Percentiles rank a stretch among this genome's conserved stretches.
Evolutionary conservation across 2,888 invertebrate species (phyloP).

Genomic region (Caenorhabditis doughertyi): DNA sequence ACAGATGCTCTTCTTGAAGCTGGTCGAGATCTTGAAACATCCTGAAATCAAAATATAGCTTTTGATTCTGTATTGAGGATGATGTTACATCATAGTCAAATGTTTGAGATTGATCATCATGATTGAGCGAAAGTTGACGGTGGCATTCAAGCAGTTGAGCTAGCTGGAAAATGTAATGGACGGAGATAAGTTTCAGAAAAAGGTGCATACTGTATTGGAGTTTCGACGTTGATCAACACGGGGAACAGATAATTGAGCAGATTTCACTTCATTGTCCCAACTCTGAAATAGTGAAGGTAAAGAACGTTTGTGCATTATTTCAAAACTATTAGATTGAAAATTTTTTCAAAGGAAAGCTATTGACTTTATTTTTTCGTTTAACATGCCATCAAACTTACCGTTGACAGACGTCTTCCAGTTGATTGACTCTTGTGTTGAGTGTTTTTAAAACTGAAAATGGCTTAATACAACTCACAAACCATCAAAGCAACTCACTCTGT

Average conservation of each 20-base stretch:
- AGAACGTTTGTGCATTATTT: too few relatives aligned
- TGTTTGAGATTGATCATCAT: not conserved
- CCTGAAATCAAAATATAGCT: slow-evolving; percentile 8
- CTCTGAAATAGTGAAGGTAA: too few relatives aligned
- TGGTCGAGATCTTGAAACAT: slow-evolving; percentile 1
- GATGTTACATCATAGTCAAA: slow-evolving; percentile 15
- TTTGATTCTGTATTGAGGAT: too few relatives aligned
- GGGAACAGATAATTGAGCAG: slow-evolving; percentile 16
- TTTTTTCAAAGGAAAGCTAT: too few relatives aligned
- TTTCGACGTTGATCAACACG: slow-evolving; percentile 49
- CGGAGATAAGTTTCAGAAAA: too few relatives aligned
- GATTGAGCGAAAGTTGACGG: slow-evolving; percentile 29
- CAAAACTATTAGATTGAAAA: not conserved
- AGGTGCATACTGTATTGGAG: slow-evolving; percentile 39
- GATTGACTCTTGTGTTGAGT: not conserved
- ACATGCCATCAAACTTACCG: slow-evolving; percentile 19
- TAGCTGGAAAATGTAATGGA: slow-evolving; percentile 21
- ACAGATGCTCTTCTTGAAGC: slow-evolving; percentile 31
- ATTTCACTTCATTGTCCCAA: slow-evolving; percentile 56
- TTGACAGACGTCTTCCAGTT: slow-evolving; percentile 48
- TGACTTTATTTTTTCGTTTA: too few relatives aligned
- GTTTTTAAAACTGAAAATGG: slow-evolving; percentile 8
- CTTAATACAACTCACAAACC: not conserved
- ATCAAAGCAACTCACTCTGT: slow-evolving; percentile 40
- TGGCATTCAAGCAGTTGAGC: slow-evolving; percentile 56